Conservation (phyloP, 92 coral and sea anemone species). For the Hydrozoanthus gracilis region DNA sequence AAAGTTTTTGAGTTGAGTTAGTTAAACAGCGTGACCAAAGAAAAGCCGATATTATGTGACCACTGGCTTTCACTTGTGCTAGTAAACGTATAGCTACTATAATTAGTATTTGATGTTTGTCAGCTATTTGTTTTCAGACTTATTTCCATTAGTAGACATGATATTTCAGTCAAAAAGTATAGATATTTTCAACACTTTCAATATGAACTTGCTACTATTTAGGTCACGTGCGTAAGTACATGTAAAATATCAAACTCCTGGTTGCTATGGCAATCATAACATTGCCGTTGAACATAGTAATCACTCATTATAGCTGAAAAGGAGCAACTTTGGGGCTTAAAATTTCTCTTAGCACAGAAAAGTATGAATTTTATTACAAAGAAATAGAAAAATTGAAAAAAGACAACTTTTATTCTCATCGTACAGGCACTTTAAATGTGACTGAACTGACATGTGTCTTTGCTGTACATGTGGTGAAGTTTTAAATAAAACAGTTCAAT, state of each 20-base stretch:
- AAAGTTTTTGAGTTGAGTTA: neutral
- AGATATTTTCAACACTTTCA: neutral
- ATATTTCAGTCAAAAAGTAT: no score
- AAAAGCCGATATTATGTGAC: neutral
- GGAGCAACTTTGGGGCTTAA: neutral
- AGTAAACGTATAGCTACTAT: no score
- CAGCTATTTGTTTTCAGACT: neutral
- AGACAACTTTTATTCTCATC: no score
- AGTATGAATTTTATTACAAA: neutral
- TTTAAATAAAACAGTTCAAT: no score
- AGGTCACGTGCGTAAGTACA: conserved; percentile 2
- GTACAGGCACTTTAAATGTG: no score
- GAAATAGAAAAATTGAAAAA: no score
- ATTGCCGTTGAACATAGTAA: neutral
- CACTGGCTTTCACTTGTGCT: no score
- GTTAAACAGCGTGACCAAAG: no score
- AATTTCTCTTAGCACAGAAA: neutral
- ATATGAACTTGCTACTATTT: neutral
- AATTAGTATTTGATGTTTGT: neutral
- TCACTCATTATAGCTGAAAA: neutral
- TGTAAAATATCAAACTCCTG: neutral
- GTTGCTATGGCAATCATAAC: conserved; percentile 1
- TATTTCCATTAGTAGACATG: neutral
- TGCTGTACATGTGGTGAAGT: no score
- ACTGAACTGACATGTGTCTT: no score